Base-by-base conservation (phyloP, 2,113 vertebrate genomes). In the Amia ocellicauda region DNA sequence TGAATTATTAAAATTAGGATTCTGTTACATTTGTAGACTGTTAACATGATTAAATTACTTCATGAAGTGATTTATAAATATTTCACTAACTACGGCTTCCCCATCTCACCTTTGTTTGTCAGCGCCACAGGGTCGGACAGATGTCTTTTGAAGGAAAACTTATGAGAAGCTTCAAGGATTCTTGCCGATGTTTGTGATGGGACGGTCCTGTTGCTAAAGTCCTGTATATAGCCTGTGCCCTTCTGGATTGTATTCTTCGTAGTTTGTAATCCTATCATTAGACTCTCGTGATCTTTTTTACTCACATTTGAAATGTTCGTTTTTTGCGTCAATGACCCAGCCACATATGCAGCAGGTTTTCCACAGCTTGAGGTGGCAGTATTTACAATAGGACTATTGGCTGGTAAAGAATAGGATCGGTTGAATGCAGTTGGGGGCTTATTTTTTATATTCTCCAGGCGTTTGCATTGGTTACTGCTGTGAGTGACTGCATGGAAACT, bases 51-150 rank as follows among this genome's bases (percentile, higher is more conserved):
- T n/a, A n/a, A n/a, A n/a, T n/a, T n/a, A n/a, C n/a, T n/a, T n/a
- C n/a, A n/a, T n/a, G n/a, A n/a, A n/a, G n/a, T n/a, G n/a, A n/a
- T n/a, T n/a, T n/a, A n/a, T n/a, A n/a, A n/a, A n/a, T n/a, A n/a
- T n/a, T n/a, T n/a, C n/a, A n/a, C n/a, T n/a, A n/a, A n/a, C n/a
- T n/a, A n/a, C n/a, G n/a, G n/a, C n/a, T n/a, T n/a, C n/a, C n/a
- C n/a, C n/a, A 63, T 75, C 82, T 72, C 79, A 95, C 96, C 94
- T 94, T 92, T 89, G 62, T 78, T 71, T 60, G 72, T 58, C 5
- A 80, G 71, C 27, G 74, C 79, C 41, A 73, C 78, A 7, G 91
- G 84, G 64, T 94, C 89, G 9, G 90, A 90, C 47, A 80, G 69
- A 42, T 89, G 85, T 28, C 92, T 93, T 77, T 92, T 91, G 76